These are phyloP conservation scores for Lycaena phlaeas DNA, from an alignment of 2,888 invertebrate species.

Conservation along the genomic window DNA sequence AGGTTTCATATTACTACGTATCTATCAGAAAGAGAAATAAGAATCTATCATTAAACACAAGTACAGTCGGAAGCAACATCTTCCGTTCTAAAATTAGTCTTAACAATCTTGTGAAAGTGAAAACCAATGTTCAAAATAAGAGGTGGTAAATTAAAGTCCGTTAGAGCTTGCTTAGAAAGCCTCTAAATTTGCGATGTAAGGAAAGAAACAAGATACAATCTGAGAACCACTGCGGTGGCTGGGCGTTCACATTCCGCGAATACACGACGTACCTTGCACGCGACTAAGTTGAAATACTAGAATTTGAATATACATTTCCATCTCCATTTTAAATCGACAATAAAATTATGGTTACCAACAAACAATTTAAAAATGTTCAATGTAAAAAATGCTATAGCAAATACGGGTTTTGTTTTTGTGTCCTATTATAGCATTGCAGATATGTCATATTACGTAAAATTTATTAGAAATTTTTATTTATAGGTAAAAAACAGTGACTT, in stretches of 20 bases:
- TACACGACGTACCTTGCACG: background rate
- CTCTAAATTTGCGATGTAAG: conserved; percentile 3
- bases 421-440: too few relatives aligned
- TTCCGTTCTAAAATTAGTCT: background rate
- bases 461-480: too few relatives aligned
- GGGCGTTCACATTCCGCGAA: conserved; percentile 6
- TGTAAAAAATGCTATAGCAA: too few relatives aligned
- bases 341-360: too few relatives aligned
- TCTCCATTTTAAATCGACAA: background rate
- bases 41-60: background rate
- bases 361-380: too few relatives aligned
- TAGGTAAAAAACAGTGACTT: too few relatives aligned
- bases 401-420: too few relatives aligned
- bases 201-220: conserved; percentile 8
- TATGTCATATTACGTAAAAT: too few relatives aligned
- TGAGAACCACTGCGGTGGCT: background rate
- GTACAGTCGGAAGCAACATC: background rate
- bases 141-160: background rate
- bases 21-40: too few relatives aligned
- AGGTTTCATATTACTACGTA: background rate
- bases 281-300: conserved; percentile 2
- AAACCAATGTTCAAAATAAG: background rate
- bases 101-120: too few relatives aligned
- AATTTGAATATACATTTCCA: background rate
- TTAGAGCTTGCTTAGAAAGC: background rate